Percentiles rank a stretch among this genome's conserved stretches.
These are phyloP conservation scores for Pristionchus pacificus DNA, from an alignment of 1,140 invertebrate species.

Conservation along the genomic window DNA sequence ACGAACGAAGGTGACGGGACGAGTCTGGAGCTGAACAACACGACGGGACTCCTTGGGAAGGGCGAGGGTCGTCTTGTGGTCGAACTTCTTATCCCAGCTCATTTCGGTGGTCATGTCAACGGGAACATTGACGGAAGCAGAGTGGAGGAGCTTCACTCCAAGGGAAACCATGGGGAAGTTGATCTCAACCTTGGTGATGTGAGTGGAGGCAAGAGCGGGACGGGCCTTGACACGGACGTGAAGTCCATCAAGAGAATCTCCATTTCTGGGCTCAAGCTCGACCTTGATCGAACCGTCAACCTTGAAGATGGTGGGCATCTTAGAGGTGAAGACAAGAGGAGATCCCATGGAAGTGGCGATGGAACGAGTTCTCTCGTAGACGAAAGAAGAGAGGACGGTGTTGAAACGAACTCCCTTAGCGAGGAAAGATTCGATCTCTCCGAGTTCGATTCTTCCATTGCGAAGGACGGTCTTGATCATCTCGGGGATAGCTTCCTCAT, in stretches of 20 bases:
- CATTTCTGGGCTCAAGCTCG: conserved; percentile 33
- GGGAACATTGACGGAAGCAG: conserved; percentile 36
- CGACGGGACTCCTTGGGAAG: conserved; percentile 31
- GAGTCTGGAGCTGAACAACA: conserved; percentile 30
- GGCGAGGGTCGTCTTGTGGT: conserved; percentile 31
- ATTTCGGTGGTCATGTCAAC: conserved; percentile 32
- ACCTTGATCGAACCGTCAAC: conserved; percentile 37
- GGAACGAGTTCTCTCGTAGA: conserved; percentile 38
- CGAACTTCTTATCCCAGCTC: conserved; percentile 29
- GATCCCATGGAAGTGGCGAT: conserved; percentile 44
- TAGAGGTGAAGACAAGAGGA: conserved; percentile 35
- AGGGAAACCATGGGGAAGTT: conserved; percentile 28
- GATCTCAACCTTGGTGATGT: conserved; percentile 32
- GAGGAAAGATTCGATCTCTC: conserved; percentile 24
- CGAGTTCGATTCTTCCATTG: conserved; percentile 17
- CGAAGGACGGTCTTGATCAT: conserved; percentile 28
- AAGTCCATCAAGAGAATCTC: conserved; percentile 23
- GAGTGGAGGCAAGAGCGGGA: conserved; percentile 26
- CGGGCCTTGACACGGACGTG: conserved; percentile 22
- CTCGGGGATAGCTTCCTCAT: conserved; percentile 24
- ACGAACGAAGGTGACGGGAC: conserved; percentile 38
- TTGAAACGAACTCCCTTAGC: conserved; percentile 20
- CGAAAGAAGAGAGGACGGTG: conserved; percentile 20
- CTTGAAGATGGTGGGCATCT: conserved; percentile 34
- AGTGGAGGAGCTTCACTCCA: conserved; percentile 38